Evolutionary conservation across 2,113 vertebrate genomes (phyloP).

Genomic region (Hippocampus zosterae): DNA sequence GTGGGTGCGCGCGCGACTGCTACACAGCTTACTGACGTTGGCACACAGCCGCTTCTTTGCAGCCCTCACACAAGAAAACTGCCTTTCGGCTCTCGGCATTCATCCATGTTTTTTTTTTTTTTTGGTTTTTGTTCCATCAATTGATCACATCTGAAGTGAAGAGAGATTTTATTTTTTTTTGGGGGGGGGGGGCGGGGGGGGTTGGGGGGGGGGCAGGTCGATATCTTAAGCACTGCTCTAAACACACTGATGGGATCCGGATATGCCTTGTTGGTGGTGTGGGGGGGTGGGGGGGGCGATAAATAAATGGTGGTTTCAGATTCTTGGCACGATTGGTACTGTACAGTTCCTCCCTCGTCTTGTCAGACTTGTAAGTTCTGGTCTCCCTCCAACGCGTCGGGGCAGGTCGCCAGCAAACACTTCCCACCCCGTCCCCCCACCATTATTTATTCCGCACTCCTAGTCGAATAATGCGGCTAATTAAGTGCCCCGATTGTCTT

Average conservation of each 20-base stretch:
- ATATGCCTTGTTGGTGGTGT: background rate
- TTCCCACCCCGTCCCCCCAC: conserved; percentile 1
- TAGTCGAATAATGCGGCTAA: conserved; percentile 44
- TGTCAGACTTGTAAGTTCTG: conserved; percentile 7
- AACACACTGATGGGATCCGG: background rate
- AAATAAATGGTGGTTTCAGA: background rate
- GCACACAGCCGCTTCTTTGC: background rate
- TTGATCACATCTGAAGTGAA: too few relatives aligned
- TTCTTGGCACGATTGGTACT: background rate
- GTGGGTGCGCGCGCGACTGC: background rate
- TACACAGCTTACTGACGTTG: background rate
- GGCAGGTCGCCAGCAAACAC: conserved; percentile 31
- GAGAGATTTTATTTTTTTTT: too few relatives aligned
- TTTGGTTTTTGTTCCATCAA: background rate
- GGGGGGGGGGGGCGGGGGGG: too few relatives aligned
- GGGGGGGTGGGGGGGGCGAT: fast-evolving
- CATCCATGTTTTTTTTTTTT: background rate
- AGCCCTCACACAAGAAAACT: background rate
- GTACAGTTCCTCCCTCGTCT: background rate
- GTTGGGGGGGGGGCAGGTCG: too few relatives aligned
- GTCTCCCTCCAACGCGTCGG: background rate
- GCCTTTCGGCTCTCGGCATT: background rate
- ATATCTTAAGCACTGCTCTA: background rate
- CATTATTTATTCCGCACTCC: conserved; percentile 26
- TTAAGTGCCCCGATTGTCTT: conserved; percentile 57